Evolutionary conservation across 1,140 invertebrate species (phyloP).

Genomic region (Archivesica marissinica): DNA sequence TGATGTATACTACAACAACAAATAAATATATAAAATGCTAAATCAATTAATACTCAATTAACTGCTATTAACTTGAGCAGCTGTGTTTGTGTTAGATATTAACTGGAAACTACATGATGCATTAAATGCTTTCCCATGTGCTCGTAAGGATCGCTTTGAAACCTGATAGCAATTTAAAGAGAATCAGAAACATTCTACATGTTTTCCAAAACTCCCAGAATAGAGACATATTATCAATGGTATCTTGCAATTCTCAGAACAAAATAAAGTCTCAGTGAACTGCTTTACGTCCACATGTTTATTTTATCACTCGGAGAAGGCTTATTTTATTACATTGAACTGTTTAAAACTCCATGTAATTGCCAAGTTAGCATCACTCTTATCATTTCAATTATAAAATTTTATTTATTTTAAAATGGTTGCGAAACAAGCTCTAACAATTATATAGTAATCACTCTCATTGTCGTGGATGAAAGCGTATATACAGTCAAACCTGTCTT

Average conservation of each 20-base stretch:
- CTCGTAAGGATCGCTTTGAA: not conserved
- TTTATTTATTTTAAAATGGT: too few relatives aligned
- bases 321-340: slow-evolving; percentile 7
- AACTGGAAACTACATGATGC: not conserved
- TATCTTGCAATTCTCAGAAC: not conserved
- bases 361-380: too few relatives aligned
- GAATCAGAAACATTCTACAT: not conserved
- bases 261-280: too few relatives aligned
- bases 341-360: too few relatives aligned
- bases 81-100: not conserved
- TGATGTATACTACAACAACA: too few relatives aligned
- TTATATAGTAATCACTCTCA: too few relatives aligned
- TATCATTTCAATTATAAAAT: too few relatives aligned
- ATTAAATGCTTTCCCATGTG: slow-evolving; percentile 6
- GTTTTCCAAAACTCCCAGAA: not conserved
- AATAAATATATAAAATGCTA: too few relatives aligned
- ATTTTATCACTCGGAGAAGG: not conserved
- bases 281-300: not conserved
- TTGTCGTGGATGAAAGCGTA: too few relatives aligned
- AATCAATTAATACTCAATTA: slow-evolving; percentile 6
- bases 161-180: not conserved
- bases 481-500: too few relatives aligned
- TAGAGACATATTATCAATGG: slow-evolving; percentile 1
- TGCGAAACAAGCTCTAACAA: too few relatives aligned
- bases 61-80: not conserved